Evolutionary conservation across 1,140 invertebrate species (phyloP), one percentile per base, ranked within the genome.

Genomic region (Pollicipes pollicipes): DNA sequence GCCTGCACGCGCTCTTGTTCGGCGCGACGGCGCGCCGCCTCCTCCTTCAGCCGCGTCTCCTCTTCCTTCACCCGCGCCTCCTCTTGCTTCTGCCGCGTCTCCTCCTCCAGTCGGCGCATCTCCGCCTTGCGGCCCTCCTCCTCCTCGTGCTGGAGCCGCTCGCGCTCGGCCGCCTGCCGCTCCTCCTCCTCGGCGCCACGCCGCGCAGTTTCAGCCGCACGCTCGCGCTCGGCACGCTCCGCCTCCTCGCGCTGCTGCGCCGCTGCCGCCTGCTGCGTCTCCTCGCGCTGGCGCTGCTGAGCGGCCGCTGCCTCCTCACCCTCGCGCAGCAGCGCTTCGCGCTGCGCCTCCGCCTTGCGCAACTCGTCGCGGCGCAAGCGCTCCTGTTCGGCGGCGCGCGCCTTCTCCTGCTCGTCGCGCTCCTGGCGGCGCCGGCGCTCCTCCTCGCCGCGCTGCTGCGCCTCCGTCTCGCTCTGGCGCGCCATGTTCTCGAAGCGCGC

Each of bases 401-500:
- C 78, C 31, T 75, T 76, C 69, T 85, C 84, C 29, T 81, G 79
- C 70, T 80, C 76, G 71, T 86, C 85, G 74, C 79, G 80, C 69
- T 80, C 80, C 72, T 80, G 80, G 17, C 83, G 77, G 70, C 75
- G 45, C 64, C 76, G 71, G 24, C 74, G 70, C 67, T 79, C 78
- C 68, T 78, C 80, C 68, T 81, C 80, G 64, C 76, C 77, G 29
- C 73, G 64, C 66, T 80, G 75, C 72, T 79, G 79, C 73, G 83
- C 77, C 79, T 87, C 81, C 79, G 86, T 85, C 78, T 87, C 86
- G 21, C 82, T 84, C 76, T 85, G 84, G 77, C 86, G 86, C 0
- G 90, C 90, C 80, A 93, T 83, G 75, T 89, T 88, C 81, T 93
- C 91, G 79, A 93, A 93, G 77, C 87, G 88, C 26, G 87, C 88